These are phyloP conservation scores for Trachelipus rathkii DNA, from an alignment of 1,140 invertebrate genomes.

Conservation along the genomic window DNA sequence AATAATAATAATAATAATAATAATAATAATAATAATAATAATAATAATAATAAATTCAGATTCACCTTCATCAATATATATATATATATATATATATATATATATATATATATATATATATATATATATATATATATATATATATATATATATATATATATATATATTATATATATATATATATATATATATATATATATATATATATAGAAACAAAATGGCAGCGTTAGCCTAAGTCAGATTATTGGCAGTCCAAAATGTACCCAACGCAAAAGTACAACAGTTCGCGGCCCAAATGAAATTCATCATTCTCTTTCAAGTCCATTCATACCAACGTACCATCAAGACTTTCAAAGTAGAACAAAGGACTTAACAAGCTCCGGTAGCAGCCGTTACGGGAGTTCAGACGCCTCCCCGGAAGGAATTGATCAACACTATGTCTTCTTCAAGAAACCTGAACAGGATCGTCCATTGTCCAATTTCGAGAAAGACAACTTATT, in stretches of 20 bases:
- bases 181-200: constrained; percentile 4
- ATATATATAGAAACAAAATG: neutral
- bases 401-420: neutral
- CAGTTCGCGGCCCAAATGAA: neutral
- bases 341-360: neutral
- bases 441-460: neutral
- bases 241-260: neutral
- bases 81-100: constrained; percentile 26
- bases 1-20: too few relatives aligned
- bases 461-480: neutral
- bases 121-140: constrained; percentile 17
- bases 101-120: constrained; percentile 17
- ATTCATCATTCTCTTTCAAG: neutral
- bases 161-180: constrained; percentile 12
- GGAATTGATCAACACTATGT: neutral
- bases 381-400: neutral
- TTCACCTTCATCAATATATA: too few relatives aligned
- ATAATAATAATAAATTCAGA: too few relatives aligned
- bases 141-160: constrained; percentile 20
- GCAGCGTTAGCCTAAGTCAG: neutral
- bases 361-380: neutral
- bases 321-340: neutral
- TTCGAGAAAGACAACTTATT: neutral
- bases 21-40: too few relatives aligned
- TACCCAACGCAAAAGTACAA: neutral